Percentiles rank a stretch among this genome's conserved stretches.
Evolutionary conservation across 2,888 invertebrate species (phyloP).

Genomic region (Villa cingulata): DNA sequence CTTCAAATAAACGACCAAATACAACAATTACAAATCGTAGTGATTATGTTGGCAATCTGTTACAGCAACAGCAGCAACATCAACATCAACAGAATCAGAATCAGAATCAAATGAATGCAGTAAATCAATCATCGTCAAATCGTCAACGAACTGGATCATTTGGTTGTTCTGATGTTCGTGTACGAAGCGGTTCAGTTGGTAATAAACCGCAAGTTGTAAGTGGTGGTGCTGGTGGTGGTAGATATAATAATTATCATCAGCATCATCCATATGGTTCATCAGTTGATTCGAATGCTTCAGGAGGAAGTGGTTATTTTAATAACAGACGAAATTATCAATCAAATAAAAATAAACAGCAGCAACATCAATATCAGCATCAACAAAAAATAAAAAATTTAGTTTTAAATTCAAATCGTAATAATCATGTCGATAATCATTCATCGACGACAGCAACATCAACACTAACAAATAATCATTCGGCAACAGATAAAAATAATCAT

Average conservation of each 20-base stretch:
- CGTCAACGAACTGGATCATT: slow-evolving; percentile 34
- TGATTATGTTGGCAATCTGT: slow-evolving; percentile 32
- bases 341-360: neutral
- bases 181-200: slow-evolving; percentile 34
- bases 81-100: slow-evolving; percentile 22
- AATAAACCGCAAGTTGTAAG: slow-evolving; percentile 31
- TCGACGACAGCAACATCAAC: neutral
- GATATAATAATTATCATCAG: slow-evolving; percentile 10
- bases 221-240: neutral
- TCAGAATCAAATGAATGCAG: slow-evolving; percentile 18
- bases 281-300: slow-evolving; percentile 19
- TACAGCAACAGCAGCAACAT: slow-evolving; percentile 23
- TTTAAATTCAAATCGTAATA: neutral
- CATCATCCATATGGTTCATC: slow-evolving; percentile 29
- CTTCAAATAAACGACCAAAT: slow-evolving; percentile 22
- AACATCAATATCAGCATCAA: neutral
- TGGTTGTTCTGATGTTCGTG: slow-evolving; percentile 31
- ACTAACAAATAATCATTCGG: neutral
- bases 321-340: slow-evolving; percentile 24
- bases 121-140: slow-evolving; percentile 16
- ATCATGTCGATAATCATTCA: neutral
- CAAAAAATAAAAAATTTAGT: neutral
- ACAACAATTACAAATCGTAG: slow-evolving; percentile 35
- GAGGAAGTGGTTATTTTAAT: slow-evolving; percentile 21
- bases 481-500: too few relatives aligned